These are phyloP conservation scores for Chamaetylas fuelleborni DNA, from an alignment of 2,113 vertebrate genomes.

Conservation along the genomic window DNA sequence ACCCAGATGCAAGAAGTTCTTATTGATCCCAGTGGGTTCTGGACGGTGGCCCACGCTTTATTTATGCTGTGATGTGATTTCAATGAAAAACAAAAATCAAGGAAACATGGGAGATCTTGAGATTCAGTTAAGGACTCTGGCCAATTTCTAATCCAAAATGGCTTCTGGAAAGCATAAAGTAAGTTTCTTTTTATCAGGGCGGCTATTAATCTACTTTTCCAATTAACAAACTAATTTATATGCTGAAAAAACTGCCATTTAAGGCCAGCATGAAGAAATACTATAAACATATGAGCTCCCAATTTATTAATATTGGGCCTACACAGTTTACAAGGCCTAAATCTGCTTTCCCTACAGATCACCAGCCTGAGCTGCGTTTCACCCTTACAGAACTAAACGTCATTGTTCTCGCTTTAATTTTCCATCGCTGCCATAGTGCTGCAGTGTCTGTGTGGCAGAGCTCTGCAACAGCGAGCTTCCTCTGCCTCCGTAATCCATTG, in stretches of 20 bases:
- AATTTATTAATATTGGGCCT: not conserved
- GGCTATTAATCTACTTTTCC: not conserved
- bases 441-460: not conserved
- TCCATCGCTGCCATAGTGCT: rapidly evolving
- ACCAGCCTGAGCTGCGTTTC: not conserved
- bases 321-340: not conserved
- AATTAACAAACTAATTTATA: not conserved
- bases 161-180: not conserved
- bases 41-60: constrained; percentile 26
- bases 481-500: rapidly evolving
- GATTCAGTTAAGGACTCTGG: constrained; percentile 6
- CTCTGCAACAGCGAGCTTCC: not conserved
- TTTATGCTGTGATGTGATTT: constrained; percentile 3
- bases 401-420: not conserved
- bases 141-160: constrained; percentile 45
- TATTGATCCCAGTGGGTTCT: constrained; percentile 48
- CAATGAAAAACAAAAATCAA: constrained; percentile 27
- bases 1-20: not conserved
- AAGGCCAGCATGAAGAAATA: not conserved
- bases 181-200: not conserved
- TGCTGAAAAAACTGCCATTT: not conserved
- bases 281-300: rapidly evolving
- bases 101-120: constrained; percentile 21
- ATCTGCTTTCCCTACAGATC: not conserved
- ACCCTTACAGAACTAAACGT: not conserved